Evolutionary conservation across 1,140 invertebrate genomes (phyloP).

Genomic region (Drosophila ficusphila): DNA sequence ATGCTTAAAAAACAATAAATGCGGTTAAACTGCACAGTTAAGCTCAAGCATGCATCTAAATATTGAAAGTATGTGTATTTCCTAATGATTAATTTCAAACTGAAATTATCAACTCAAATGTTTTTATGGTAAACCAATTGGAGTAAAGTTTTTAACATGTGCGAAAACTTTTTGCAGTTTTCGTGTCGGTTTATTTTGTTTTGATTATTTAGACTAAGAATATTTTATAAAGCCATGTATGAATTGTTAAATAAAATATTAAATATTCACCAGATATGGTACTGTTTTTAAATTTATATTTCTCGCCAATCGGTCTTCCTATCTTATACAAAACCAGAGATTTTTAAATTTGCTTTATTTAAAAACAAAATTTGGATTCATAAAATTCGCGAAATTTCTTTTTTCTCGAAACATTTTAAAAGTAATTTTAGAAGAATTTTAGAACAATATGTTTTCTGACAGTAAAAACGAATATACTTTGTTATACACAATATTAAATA

Average conservation of each 20-base stretch:
- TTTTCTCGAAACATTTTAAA: too few relatives aligned
- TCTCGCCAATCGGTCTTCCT: too few relatives aligned
- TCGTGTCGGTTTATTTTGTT: conserved; percentile 12
- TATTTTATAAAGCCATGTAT: conserved; percentile 27
- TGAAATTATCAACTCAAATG: neutral
- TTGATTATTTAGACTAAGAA: conserved; percentile 4
- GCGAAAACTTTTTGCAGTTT: neutral
- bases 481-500: too few relatives aligned
- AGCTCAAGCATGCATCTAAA: conserved; percentile 18
- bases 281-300: neutral
- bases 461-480: too few relatives aligned
- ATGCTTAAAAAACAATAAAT: conserved; percentile 6
- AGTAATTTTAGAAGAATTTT: too few relatives aligned
- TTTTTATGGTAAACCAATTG: neutral
- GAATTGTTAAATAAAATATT: conserved; percentile 42
- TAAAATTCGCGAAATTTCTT: too few relatives aligned
- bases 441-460: too few relatives aligned
- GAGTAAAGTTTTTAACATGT: neutral
- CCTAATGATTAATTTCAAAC: neutral
- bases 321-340: too few relatives aligned
- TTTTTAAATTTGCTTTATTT: too few relatives aligned
- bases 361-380: too few relatives aligned
- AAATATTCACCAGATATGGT: neutral
- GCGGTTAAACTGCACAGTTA: conserved; percentile 21
- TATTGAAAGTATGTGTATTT: conserved; percentile 9